These are phyloP conservation scores for Phaethon lepturus DNA, from an alignment of 2,113 vertebrate species.

Conservation along the genomic window DNA sequence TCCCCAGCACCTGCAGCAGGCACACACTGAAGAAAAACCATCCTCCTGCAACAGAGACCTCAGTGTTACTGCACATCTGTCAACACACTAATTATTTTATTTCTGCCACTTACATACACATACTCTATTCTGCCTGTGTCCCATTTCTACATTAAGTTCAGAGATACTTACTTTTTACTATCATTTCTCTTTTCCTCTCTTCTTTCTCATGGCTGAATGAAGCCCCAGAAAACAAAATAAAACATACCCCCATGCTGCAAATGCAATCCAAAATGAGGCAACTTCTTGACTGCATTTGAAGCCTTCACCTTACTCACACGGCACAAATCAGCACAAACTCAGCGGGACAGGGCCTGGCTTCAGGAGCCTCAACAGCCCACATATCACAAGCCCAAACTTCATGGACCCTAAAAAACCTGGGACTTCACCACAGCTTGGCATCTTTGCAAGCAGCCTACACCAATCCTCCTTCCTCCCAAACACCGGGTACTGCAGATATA, in stretches of 20 bases:
- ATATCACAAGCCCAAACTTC: background rate
- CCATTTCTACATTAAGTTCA: background rate
- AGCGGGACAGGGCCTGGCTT: background rate
- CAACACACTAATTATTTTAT: background rate
- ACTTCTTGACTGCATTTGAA: background rate
- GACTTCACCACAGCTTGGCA: fast-evolving
- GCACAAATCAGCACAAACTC: background rate
- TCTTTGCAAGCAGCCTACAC: background rate
- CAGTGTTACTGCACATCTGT: background rate
- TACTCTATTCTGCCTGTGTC: background rate
- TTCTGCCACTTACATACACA: background rate
- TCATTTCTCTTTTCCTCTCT: background rate
- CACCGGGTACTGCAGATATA: background rate
- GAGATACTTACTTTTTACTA: background rate
- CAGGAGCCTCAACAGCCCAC: background rate
- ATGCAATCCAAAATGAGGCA: background rate
- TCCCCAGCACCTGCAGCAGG: background rate
- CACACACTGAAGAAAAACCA: fast-evolving
- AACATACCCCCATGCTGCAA: background rate
- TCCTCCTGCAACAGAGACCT: background rate
- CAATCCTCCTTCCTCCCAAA: background rate
- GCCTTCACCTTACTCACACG: background rate
- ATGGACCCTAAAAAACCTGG: fast-evolving
- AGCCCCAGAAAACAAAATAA: background rate
- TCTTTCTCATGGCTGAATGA: background rate